Evolutionary conservation across 2,113 vertebrate genomes (phyloP), one percentile per base, ranked within the genome.

Genomic region (Malurus elegans): DNA sequence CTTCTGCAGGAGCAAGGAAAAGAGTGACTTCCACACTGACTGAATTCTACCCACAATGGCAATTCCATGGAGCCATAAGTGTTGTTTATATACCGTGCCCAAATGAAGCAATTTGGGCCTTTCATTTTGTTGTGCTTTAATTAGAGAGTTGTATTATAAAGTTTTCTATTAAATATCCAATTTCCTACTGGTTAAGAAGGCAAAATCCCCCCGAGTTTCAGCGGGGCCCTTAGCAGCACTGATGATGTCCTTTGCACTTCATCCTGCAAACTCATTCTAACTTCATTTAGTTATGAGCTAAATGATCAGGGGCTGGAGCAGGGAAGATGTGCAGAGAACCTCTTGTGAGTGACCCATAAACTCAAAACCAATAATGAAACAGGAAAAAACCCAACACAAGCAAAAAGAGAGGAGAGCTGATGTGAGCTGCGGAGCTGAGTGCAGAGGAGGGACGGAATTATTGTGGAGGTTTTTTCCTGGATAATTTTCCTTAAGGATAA

Each of bases 111-210:
- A 90, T 90, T 88, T 76, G 18, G 45, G 56, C 60, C 45, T 86
- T 93, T 86, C 74, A 83, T 96, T 90, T 83, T 78, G 61, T 56
- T 86, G 69, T 53, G 60, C 48, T 93, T 74, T 88, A 96, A 97
- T 95, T 96, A 88, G 60, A 88, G 60, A 83, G 48, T 74, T 88
- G 44, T 76, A 80, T 78, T 90, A 71, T 81, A 74, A 94, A 95
- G 56, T 95, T 96, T 96, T 86, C 79, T 84, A 82, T 86, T 93
- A 86, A 84, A 74, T 67, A 53, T 81, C 69, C 60, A 57, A 94
- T 92, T 93, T 94, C 56, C 82, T 92, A 54, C 56, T 80, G 48
- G 81, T 86, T 93, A 64, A 83, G 76, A 84, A 91, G 61, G 89
- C 57, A 86, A 89, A 93, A 89, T 48, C 21, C 15, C 28, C 44